A percentile compares a stretch with the other conserved stretches of the same genome.
These are phyloP conservation scores for Cygnus olor DNA, from an alignment of 2,797 vertebrate species.

Conservation along the genomic window DNA sequence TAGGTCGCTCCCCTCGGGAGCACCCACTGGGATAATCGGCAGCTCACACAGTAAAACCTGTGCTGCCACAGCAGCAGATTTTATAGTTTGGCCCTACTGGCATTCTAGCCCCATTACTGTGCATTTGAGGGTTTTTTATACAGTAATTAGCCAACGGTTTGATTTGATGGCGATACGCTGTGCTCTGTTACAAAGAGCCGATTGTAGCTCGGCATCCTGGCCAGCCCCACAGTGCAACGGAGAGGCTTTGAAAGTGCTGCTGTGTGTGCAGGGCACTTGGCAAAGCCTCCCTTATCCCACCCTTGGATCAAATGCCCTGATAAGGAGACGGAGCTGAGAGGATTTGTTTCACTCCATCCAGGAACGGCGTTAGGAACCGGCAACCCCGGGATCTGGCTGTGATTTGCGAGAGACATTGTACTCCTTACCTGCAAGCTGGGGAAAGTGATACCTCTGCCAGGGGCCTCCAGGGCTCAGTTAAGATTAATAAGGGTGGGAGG, in stretches of 20 bases:
- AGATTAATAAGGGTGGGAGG: not conserved
- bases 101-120: not conserved
- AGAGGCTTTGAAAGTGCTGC: not conserved
- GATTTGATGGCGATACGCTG: not conserved
- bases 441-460: slow-evolving; percentile 44
- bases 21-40: fast-evolving
- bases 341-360: not conserved
- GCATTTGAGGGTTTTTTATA: not conserved
- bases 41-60: not conserved
- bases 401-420: not conserved
- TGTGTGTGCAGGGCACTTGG: not conserved
- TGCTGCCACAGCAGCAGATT: not conserved
- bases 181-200: not conserved
- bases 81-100: not conserved
- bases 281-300: slow-evolving; percentile 18
- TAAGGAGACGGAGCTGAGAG: not conserved
- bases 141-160: slow-evolving; percentile 7
- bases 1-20: fast-evolving
- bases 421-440: slow-evolving; percentile 27
- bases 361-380: not conserved
- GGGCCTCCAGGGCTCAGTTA: slow-evolving; percentile 13
- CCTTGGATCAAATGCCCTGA: not conserved
- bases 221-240: not conserved
- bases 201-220: slow-evolving; percentile 1
- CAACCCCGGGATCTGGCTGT: slow-evolving; percentile 22